Conservation (phyloP, 1,140 invertebrate genomes). For the Cyclargus thomasi region DNA sequence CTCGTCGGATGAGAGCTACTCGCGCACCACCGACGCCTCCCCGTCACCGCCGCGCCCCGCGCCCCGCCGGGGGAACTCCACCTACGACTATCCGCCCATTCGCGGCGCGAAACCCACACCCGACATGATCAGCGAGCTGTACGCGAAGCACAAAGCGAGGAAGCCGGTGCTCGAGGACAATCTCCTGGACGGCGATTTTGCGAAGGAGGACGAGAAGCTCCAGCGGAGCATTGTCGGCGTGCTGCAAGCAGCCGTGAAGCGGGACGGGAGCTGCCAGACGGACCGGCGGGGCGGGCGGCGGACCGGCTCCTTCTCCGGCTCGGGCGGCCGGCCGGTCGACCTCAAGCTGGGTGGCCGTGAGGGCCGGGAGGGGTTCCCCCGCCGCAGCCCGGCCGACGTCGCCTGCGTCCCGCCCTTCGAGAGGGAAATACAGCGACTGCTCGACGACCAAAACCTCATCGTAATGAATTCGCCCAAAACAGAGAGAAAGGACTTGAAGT, state of each 20-base stretch:
- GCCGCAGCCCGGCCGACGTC: conserved; percentile 67
- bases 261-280: conserved; percentile 79
- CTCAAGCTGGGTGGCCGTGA: conserved; percentile 72
- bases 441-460: conserved; percentile 81
- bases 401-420: conserved; percentile 79
- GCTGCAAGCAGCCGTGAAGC: conserved; percentile 73
- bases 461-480: conserved; percentile 76
- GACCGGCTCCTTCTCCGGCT: conserved; percentile 71
- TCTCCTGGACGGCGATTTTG: conserved; percentile 56
- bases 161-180: conserved; percentile 65
- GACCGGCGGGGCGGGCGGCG: conserved; percentile 69
- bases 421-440: conserved; percentile 82
- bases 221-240: conserved; percentile 71
- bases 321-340: conserved; percentile 66
- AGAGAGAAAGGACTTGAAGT: conserved; percentile 75
- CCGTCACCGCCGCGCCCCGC: conserved; percentile 75
- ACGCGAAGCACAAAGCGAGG: conserved; percentile 64
- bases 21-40: conserved; percentile 81
- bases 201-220: conserved; percentile 71
- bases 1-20: conserved; percentile 88
- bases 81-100: conserved; percentile 61
- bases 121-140: conserved; percentile 53
- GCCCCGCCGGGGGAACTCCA: conserved; percentile 58
- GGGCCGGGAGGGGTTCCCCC: conserved; percentile 64
- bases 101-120: conserved; percentile 50